Base-by-base conservation (phyloP, 2,113 vertebrate species). In the Origma solitaria region DNA sequence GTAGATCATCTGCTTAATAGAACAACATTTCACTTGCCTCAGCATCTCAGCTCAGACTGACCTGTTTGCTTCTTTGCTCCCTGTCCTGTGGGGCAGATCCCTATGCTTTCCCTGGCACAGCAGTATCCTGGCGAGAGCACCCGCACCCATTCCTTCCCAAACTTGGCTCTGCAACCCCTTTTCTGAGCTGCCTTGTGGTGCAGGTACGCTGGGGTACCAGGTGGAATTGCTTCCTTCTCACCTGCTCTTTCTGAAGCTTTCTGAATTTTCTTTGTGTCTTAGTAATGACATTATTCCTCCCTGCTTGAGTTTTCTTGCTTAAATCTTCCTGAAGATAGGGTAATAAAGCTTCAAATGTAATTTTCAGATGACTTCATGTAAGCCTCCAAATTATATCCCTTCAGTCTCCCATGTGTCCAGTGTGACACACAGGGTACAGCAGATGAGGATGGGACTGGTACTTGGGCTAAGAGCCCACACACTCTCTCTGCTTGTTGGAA, bases 21-120 rank as follows among this genome's bases (percentile, higher is more conserved):
- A 76, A 27, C 9, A 71, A 24, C 56, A 31, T 25, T 51, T 65
- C 51, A 8, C 50, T 54, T 82, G 33, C 58, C 78, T 35, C 50
- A 69, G 71, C 38, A 51, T 68, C 38, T 80, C 53, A 77, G 58
- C 49, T 71, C 56, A 60, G 54, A 15, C 23, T 57, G 51, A 53
- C 22, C 19, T 4, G 1, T 81, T 80, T 61, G 28, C 44, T 72
- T 78, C 78, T 72, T 61, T 61, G 18, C 23, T 69, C 22, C 27
- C 84, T 60, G 62, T 60, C 22, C 62, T 53, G 64, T 38, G 5
- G n/a, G 35, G 6, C 6, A 35, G 35, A 50, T 33, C 35, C 45
- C 16, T 6, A 11, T 0, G 0, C n/a, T 69, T 54, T 40, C 35
- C 40, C 54, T 27, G 30, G 60, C 38, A 31, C 83, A 72, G 47